Evolutionary conservation across 2,113 vertebrate species (phyloP).

Genomic region (Lethenteron reissneri): DNA sequence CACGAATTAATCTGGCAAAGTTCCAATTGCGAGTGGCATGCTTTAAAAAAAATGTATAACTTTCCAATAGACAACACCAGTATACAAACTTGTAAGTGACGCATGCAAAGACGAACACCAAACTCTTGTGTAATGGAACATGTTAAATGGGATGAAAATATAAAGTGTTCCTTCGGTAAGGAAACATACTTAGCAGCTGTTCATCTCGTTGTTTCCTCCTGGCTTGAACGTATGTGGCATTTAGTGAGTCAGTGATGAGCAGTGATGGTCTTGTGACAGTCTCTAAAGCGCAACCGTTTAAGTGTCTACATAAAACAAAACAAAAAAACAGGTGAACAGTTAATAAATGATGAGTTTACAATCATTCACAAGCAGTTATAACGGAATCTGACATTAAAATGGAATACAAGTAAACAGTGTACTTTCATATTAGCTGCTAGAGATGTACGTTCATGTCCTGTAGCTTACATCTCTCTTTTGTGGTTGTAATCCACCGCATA

Average conservation of each 20-base stretch:
- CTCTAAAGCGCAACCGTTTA: slow-evolving; percentile 86
- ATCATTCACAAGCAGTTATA: no score
- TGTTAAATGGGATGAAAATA: not conserved
- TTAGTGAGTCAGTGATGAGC: slow-evolving; percentile 93
- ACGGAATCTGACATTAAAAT: slow-evolving; percentile 1
- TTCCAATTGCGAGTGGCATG: not conserved
- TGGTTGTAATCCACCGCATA: slow-evolving; percentile 98
- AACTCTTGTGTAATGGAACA: no score
- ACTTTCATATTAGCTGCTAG: not conserved
- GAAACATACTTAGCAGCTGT: slow-evolving; percentile 70
- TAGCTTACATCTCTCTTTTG: slow-evolving; percentile 86
- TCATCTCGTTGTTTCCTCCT: slow-evolving; percentile 88
- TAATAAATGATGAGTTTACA: not conserved
- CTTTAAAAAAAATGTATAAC: not conserved
- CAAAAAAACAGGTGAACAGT: slow-evolving; percentile 1
- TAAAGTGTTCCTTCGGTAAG: not conserved
- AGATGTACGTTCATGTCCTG: not conserved
- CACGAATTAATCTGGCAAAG: not conserved
- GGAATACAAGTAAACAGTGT: not conserved
- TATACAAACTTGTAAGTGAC: not conserved
- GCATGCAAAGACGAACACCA: not conserved
- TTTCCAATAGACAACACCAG: not conserved
- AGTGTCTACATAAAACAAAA: slow-evolving; percentile 34
- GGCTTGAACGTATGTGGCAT: slow-evolving; percentile 77
- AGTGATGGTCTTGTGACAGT: slow-evolving; percentile 75